Evolutionary conservation across 2,797 vertebrate genomes (phyloP).

Genomic region (Manis javanica): DNA sequence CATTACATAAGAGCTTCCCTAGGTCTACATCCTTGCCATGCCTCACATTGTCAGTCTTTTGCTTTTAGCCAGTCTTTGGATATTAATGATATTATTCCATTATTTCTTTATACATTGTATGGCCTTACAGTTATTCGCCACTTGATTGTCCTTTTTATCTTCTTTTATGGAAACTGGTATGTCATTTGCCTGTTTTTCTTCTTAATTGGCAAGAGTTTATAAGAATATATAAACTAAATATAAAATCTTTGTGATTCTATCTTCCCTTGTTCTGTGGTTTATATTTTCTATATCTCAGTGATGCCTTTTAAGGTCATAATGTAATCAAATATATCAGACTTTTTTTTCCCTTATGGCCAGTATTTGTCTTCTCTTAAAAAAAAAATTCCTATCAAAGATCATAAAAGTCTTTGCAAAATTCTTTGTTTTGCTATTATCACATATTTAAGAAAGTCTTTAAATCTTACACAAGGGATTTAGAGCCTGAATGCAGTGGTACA

Average conservation of each 20-base stretch:
- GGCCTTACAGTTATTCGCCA: not conserved
- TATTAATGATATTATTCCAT: not conserved
- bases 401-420: not conserved
- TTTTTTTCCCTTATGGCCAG: not conserved
- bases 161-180: not conserved
- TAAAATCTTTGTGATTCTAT: not conserved
- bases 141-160: not conserved
- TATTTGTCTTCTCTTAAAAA: not conserved
- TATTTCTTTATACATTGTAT: not conserved
- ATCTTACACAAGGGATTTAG: not conserved
- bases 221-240: not conserved
- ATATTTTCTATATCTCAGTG: not conserved
- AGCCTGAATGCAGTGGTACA: not conserved
- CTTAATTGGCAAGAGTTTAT: not conserved
- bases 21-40: not conserved
- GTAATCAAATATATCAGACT: not conserved
- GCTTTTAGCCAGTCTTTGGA: not conserved
- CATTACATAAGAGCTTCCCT: not conserved
- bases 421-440: not conserved
- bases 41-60: not conserved
- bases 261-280: not conserved
- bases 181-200: not conserved
- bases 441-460: not conserved
- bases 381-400: not conserved
- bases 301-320: not conserved